These are phyloP conservation scores for Meleagris gallopavo DNA, from an alignment of 2,113 vertebrate species.

Conservation along the genomic window DNA sequence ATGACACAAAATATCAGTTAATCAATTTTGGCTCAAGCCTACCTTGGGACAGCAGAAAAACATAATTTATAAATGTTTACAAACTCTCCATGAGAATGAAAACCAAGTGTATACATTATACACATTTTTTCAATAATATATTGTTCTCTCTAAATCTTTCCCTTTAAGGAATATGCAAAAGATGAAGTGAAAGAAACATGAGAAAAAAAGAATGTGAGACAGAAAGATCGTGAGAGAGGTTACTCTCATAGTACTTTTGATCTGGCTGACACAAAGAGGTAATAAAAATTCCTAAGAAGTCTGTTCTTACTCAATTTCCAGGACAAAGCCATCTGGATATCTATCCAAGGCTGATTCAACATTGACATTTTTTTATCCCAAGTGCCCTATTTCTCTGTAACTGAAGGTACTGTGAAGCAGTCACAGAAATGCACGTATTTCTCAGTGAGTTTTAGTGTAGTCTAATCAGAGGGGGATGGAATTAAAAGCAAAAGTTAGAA, in stretches of 20 bases:
- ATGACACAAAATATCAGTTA: neutral
- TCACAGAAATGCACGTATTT: neutral
- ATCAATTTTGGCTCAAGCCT: neutral
- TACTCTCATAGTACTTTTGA: constrained; percentile 15
- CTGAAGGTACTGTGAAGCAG: neutral
- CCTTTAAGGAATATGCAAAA: constrained; percentile 14
- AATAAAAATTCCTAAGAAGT: constrained; percentile 40
- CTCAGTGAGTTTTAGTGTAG: neutral
- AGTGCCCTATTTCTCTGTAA: constrained; percentile 1
- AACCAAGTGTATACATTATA: neutral
- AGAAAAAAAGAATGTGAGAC: neutral
- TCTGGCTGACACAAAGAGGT: constrained; percentile 30
- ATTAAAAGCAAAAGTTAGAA: neutral
- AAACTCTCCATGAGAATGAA: neutral
- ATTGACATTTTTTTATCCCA: neutral
- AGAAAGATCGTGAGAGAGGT: constrained; percentile 52
- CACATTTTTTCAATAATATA: neutral
- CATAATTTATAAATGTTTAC: neutral
- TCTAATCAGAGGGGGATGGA: neutral
- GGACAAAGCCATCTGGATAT: neutral
- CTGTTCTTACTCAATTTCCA: constrained; percentile 45
- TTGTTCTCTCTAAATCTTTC: neutral
- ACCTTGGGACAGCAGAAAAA: neutral
- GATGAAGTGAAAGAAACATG: neutral
- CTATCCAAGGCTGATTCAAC: constrained; percentile 33